Conservation (phyloP, 2,888 invertebrate species). For the Lordiphosa andalusiaca region DNA sequence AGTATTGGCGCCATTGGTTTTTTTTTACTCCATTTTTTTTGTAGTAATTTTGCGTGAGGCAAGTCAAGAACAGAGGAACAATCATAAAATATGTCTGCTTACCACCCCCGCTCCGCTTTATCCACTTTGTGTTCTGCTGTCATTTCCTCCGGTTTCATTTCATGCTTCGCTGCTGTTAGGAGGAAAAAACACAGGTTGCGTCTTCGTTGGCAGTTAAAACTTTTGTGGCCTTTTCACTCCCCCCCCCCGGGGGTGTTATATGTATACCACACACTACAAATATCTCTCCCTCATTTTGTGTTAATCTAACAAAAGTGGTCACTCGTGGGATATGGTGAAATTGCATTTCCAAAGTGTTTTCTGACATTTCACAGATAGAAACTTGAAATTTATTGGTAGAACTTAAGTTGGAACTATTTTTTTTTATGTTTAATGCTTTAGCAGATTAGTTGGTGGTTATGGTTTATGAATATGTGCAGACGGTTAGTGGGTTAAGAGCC, state of each 20-base stretch:
- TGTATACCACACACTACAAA: conserved; percentile 2
- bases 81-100: conserved; percentile 24
- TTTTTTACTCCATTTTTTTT: conserved; percentile 11
- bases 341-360: conserved; percentile 68
- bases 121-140: conserved; percentile 8
- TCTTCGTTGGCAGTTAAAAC: conserved; percentile 29
- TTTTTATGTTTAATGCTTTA: conserved; percentile 8
- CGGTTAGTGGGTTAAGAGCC: neutral
- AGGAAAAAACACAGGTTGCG: conserved; percentile 34
- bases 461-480: conserved; percentile 18
- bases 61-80: conserved; percentile 30
- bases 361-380: conserved; percentile 50
- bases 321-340: conserved; percentile 32
- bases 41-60: conserved; percentile 37
- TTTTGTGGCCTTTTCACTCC: conserved; percentile 23
- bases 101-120: conserved; percentile 1
- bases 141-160: conserved; percentile 48
- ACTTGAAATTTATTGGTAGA: conserved; percentile 44
- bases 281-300: neutral
- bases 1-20: conserved; percentile 20
- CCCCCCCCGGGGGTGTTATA: conserved; percentile 4
- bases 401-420: conserved; percentile 29
- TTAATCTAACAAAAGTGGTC: conserved; percentile 22
- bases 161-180: conserved; percentile 49
- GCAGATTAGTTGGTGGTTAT: conserved; percentile 23